Percentiles rank a stretch among this genome's conserved stretches.
Evolutionary conservation across 1,140 invertebrate genomes (phyloP).

Genomic region (Bombus superbus): DNA sequence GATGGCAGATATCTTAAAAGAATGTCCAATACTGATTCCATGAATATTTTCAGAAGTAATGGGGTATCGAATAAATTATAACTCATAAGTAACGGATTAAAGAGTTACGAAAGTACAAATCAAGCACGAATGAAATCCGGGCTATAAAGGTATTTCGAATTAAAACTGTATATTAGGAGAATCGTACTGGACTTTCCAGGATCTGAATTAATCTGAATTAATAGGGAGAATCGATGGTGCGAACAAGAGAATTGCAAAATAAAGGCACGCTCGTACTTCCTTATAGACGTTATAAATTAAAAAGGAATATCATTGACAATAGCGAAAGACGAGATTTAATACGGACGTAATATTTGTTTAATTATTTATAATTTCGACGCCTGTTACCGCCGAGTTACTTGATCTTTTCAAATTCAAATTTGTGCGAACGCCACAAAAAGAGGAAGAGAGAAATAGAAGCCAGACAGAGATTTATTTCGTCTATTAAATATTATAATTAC

Average conservation of each 20-base stretch:
- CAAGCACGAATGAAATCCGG: not conserved
- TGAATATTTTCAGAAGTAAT: not conserved
- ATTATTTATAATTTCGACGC: not conserved
- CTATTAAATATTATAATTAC: too few species aligned
- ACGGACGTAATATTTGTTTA: not conserved
- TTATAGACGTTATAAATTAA: not conserved
- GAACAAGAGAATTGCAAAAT: not conserved
- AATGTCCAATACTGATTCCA: not conserved
- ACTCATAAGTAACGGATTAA: not conserved
- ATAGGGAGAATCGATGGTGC: not conserved
- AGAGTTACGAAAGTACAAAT: not conserved
- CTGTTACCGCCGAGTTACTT: too few species aligned
- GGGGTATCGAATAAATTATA: not conserved
- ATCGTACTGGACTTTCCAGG: not conserved
- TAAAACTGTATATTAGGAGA: not conserved
- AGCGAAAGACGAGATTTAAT: not conserved
- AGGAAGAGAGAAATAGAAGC: too few species aligned
- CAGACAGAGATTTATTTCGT: too few species aligned
- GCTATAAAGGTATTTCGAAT: not conserved
- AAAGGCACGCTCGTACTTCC: not conserved
- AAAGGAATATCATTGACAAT: not conserved
- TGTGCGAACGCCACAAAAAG: too few species aligned
- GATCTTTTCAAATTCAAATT: too few species aligned
- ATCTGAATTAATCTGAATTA: conserved; percentile 1
- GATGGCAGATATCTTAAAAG: too few species aligned